phyloP scores from a whole-genome alignment of 1,140 invertebrate species.

The Brachionus rotundiformis region DNA sequence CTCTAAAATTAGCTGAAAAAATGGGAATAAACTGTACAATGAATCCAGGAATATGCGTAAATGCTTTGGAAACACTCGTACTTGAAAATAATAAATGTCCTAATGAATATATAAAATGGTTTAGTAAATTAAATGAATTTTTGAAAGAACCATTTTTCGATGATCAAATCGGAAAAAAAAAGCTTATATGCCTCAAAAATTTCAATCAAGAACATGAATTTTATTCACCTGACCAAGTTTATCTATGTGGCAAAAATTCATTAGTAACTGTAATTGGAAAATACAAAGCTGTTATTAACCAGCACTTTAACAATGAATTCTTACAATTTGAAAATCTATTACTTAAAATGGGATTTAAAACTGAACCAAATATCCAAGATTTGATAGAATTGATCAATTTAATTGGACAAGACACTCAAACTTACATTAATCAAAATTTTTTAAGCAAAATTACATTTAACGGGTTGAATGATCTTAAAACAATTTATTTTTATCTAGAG shows the following conservation, averaged over 20 bases:
- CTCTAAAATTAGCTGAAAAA: neutral
- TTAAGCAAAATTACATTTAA: neutral
- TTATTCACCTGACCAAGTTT: neutral
- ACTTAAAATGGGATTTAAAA: neutral
- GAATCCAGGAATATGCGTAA: neutral
- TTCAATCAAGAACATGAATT: neutral
- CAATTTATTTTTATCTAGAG: neutral
- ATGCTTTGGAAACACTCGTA: neutral
- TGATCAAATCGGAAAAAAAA: neutral
- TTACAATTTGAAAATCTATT: neutral
- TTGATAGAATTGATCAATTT: neutral
- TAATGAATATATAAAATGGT: neutral
- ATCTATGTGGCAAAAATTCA: neutral
- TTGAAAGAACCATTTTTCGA: neutral
- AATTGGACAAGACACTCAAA: neutral
- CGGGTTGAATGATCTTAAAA: neutral
- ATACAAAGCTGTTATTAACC: neutral
- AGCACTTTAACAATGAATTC: neutral
- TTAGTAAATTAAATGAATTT: neutral
- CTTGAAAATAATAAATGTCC: neutral
- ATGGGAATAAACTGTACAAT: neutral
- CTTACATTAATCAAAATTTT: neutral
- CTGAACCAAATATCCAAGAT: neutral
- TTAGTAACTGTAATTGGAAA: neutral
- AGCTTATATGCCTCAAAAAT: neutral